Percentiles rank a stretch among this genome's conserved stretches.
phyloP scores from a whole-genome alignment of 2,797 vertebrate species.

The Sternotherus odoratus region DNA sequence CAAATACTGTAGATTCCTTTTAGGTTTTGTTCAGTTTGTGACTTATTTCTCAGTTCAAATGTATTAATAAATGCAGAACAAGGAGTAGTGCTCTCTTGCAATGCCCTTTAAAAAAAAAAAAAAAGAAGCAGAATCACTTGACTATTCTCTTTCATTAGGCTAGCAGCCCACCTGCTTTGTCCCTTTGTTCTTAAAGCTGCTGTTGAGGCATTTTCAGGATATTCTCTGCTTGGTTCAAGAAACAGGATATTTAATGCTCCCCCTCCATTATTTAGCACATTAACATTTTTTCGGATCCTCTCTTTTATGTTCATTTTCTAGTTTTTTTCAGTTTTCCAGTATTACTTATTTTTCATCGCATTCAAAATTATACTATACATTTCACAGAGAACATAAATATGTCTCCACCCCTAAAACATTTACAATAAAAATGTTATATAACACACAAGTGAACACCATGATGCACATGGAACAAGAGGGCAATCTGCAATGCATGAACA shows the following conservation, averaged over 20 bases:
- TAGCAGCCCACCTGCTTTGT: slow-evolving; percentile 38
- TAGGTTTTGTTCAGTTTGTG: rapidly evolving
- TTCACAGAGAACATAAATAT: neutral
- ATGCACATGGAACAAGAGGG: neutral
- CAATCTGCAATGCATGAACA: no score
- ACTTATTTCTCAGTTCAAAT: slow-evolving; percentile 13
- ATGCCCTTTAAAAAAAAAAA: no score
- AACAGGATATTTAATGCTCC: neutral
- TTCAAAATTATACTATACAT: neutral
- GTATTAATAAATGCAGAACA: neutral
- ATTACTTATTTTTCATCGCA: neutral
- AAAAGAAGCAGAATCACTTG: slow-evolving; percentile 3
- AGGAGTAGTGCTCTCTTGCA: neutral
- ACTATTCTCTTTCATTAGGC: slow-evolving; percentile 9
- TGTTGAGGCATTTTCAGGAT: neutral
- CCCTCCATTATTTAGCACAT: neutral
- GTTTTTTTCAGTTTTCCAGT: neutral
- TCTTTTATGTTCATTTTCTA: neutral
- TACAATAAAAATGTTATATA: neutral
- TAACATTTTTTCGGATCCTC: neutral
- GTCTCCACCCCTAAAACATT: neutral
- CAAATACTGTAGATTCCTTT: neutral
- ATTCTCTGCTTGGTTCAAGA: neutral
- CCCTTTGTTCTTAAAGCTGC: slow-evolving; percentile 1
- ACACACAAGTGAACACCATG: neutral